phyloP scores from a whole-genome alignment of 35 echinoderm and acorn worm species.

The Ptychodera flava region DNA sequence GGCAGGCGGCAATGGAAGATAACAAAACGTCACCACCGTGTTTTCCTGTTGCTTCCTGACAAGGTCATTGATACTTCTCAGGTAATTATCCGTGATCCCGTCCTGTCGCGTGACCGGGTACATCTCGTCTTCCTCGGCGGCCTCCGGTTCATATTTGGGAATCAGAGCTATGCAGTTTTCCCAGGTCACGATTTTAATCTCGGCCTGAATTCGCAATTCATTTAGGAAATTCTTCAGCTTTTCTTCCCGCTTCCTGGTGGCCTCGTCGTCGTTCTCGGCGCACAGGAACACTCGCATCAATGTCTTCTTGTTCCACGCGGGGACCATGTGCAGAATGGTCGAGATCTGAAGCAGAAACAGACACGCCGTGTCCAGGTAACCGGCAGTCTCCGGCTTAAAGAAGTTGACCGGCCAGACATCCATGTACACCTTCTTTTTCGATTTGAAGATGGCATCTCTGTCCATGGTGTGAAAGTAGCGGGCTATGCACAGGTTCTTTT shows the following conservation, averaged over 20 bases:
- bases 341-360: conserved; percentile 86
- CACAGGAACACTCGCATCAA: conserved; percentile 79
- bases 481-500: conserved; percentile 72
- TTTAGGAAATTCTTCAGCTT: conserved; percentile 68
- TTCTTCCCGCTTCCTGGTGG: conserved; percentile 39
- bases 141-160: conserved; percentile 8
- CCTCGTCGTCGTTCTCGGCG: conserved; percentile 43
- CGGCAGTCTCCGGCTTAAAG: conserved; percentile 85
- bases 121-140: conserved; percentile 8
- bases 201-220: conserved; percentile 78
- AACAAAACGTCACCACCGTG: conserved; percentile 67
- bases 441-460: conserved; percentile 27
- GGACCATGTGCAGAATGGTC: conserved; percentile 87
- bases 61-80: conserved; percentile 61
- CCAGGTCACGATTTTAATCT: conserved; percentile 61
- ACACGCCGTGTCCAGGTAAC: conserved; percentile 89
- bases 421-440: conserved; percentile 20
- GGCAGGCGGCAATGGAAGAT: conserved; percentile 72
- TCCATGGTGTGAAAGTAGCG: conserved; percentile 63
- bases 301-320: conserved; percentile 59
- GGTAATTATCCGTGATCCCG: conserved; percentile 58
- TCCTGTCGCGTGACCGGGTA: conserved; percentile 23
- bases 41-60: conserved; percentile 43
- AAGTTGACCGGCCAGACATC: conserved; percentile 97
- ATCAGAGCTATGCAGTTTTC: conserved; percentile 54